A percentile compares a stretch with the other conserved stretches of the same genome.
phyloP scores from a whole-genome alignment of 2,888 invertebrate genomes.

The Lepidocyrtoides sp. region DNA sequence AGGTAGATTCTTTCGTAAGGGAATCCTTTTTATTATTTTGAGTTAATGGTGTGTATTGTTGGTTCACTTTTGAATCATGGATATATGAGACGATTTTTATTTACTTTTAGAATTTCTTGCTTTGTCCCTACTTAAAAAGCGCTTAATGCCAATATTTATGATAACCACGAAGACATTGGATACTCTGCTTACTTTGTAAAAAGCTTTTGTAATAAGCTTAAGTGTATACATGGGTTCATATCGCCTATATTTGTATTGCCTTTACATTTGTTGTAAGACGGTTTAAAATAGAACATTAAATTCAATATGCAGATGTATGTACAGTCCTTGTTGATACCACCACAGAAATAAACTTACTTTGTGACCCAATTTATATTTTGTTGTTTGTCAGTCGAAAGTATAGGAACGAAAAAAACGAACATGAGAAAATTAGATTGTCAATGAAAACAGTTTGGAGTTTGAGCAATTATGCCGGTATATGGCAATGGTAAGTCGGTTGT shows the following conservation, averaged over 20 bases:
- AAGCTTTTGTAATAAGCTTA: neutral
- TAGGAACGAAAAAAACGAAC: too few relatives aligned
- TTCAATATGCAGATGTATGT: too few relatives aligned
- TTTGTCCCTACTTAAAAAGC: neutral
- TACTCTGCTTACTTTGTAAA: neutral
- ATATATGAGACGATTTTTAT: neutral
- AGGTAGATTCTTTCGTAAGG: neutral
- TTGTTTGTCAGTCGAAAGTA: neutral
- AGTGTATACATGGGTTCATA: too few relatives aligned
- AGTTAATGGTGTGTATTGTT: neutral
- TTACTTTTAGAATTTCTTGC: too few relatives aligned
- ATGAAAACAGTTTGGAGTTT: neutral
- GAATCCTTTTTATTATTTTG: neutral
- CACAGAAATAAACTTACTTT: constrained; percentile 3
- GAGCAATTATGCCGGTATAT: constrained; percentile 1
- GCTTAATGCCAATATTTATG: neutral
- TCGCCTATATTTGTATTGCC: too few relatives aligned
- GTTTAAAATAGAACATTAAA: too few relatives aligned
- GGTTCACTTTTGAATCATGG: neutral
- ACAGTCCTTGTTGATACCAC: neutral
- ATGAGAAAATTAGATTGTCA: neutral
- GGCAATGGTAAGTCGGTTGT: neutral
- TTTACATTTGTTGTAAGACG: too few relatives aligned
- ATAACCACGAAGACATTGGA: constrained; percentile 11
- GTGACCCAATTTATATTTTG: constrained; percentile 48